Evolutionary conservation across 2,797 vertebrate genomes (phyloP).

Genomic region (Cheirogaleus major): DNA sequence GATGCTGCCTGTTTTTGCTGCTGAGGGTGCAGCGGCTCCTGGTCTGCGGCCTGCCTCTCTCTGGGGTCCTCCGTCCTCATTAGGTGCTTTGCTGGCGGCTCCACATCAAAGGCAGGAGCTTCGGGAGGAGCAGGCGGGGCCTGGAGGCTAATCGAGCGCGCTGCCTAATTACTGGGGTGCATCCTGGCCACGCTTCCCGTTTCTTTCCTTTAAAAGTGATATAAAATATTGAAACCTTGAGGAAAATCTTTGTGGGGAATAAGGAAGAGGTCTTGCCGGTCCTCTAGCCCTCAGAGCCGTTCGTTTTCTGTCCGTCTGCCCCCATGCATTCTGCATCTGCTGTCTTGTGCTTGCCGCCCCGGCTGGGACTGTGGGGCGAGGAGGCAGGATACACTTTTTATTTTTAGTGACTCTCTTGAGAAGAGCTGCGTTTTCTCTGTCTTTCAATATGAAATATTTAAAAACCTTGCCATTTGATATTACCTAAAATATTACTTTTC

Average conservation of each 20-base stretch:
- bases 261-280: not conserved
- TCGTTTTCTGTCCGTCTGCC: fast-evolving
- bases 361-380: fast-evolving
- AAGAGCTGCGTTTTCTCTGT: not conserved
- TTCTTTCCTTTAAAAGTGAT: constrained; percentile 73
- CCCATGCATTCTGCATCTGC: fast-evolving
- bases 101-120: constrained; percentile 80
- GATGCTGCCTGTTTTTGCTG: not conserved
- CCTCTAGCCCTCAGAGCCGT: not conserved
- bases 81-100: constrained; percentile 71
- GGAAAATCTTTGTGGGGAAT: not conserved
- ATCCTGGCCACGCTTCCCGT: constrained; percentile 65
- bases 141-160: constrained; percentile 78
- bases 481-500: not conserved
- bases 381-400: not conserved
- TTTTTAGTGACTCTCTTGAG: not conserved
- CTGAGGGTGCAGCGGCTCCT: constrained; percentile 67
- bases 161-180: constrained; percentile 81
- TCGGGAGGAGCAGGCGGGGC: constrained; percentile 70
- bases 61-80: constrained; percentile 72
- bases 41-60: constrained; percentile 70
- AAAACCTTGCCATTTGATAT: not conserved
- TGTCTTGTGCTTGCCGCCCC: fast-evolving
- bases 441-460: not conserved
- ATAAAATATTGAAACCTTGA: constrained; percentile 63